Conservation (phyloP, 2,113 vertebrate species). For the Neolamprologus modestus region DNA sequence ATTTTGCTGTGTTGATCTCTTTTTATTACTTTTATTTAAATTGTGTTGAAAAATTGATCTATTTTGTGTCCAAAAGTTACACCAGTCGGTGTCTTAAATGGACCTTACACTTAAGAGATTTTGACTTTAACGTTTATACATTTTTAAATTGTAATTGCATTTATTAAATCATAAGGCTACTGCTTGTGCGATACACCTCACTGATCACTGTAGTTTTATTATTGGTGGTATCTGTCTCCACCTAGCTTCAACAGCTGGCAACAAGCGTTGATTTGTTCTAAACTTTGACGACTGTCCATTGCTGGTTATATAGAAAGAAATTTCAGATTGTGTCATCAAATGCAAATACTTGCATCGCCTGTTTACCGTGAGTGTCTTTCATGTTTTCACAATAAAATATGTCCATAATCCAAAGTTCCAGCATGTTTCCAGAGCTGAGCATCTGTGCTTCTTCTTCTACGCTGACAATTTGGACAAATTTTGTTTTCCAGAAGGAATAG, state of each 20-base stretch:
- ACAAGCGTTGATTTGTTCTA: background rate
- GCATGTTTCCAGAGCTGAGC: background rate
- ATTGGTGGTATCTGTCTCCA: background rate
- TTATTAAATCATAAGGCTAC: background rate
- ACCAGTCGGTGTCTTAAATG: background rate
- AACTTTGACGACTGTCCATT: background rate
- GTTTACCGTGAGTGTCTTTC: background rate
- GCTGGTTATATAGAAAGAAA: background rate
- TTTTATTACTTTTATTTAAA: background rate
- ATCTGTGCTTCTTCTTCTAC: rapidly evolving
- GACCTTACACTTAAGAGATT: background rate
- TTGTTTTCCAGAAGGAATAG: background rate
- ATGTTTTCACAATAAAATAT: background rate
- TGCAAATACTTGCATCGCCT: background rate
- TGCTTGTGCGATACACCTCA: background rate
- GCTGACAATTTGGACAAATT: background rate
- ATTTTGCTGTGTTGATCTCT: background rate
- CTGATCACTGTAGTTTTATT: rapidly evolving
- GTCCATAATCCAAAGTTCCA: background rate
- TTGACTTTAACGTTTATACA: background rate
- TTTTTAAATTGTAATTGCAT: background rate
- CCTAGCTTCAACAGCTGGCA: background rate
- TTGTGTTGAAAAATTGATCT: background rate
- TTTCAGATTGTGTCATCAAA: background rate
- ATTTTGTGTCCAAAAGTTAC: background rate